phyloP scores from a whole-genome alignment of 2,797 vertebrate genomes.

The Yasuhikotakia modesta region DNA sequence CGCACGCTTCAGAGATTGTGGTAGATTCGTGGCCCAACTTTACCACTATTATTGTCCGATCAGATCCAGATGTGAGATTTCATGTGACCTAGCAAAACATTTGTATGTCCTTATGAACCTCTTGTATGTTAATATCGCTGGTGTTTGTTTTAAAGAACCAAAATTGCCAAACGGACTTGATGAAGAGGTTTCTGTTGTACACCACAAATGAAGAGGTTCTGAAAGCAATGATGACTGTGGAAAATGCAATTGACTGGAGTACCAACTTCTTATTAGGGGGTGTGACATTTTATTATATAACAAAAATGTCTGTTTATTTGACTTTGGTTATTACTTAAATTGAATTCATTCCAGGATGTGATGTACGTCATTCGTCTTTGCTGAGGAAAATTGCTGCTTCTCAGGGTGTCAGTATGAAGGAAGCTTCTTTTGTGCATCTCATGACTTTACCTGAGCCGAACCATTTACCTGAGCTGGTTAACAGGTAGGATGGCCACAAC shows the following conservation, averaged over 20 bases:
- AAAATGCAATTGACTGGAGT: slow-evolving; percentile 68
- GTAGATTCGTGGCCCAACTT: slow-evolving; percentile 72
- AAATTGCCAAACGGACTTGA: slow-evolving; percentile 51
- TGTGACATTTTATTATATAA: slow-evolving; percentile 30
- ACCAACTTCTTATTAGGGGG: slow-evolving; percentile 62
- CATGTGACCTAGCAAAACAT: background rate
- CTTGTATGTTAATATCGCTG: background rate
- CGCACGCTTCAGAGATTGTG: slow-evolving; percentile 56
- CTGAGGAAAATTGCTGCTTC: slow-evolving; percentile 60
- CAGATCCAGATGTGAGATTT: slow-evolving; percentile 58
- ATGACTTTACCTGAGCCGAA: slow-evolving; percentile 64
- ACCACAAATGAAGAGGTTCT: slow-evolving; percentile 63
- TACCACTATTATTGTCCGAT: slow-evolving; percentile 66
- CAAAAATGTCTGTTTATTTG: background rate
- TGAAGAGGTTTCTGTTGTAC: slow-evolving; percentile 53
- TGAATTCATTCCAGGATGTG: slow-evolving; percentile 57
- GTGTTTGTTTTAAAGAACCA: slow-evolving; percentile 25
- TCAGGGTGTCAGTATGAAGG: slow-evolving; percentile 50
- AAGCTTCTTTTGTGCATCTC: slow-evolving; percentile 41
- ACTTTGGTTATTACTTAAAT: background rate
- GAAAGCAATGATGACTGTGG: slow-evolving; percentile 59
- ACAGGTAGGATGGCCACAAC: slow-evolving; percentile 56
- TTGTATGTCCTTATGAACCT: background rate
- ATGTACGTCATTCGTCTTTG: slow-evolving; percentile 54
- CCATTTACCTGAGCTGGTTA: slow-evolving; percentile 47